phyloP scores from a whole-genome alignment of 2,113 vertebrate genomes.

The Cyphomyrus discorhynchus region DNA sequence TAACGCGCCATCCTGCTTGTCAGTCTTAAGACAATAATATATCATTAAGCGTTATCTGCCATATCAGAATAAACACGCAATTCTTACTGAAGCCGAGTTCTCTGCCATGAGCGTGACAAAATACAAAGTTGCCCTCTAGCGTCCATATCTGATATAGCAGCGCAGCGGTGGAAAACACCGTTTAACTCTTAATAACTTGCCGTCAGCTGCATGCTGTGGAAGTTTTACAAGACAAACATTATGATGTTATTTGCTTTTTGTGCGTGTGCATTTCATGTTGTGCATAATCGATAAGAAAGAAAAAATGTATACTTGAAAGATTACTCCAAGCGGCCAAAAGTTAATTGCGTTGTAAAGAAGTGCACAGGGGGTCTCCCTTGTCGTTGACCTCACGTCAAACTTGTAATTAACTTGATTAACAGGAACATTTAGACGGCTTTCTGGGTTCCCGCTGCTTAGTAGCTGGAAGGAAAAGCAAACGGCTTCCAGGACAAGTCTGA shows the following conservation, averaged over 20 bases:
- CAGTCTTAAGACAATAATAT: not conserved
- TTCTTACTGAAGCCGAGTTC: not conserved
- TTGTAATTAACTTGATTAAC: constrained; percentile 52
- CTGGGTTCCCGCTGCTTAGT: constrained; percentile 29
- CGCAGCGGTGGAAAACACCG: not conserved
- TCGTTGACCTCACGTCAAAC: constrained; percentile 42
- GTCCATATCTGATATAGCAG: constrained; percentile 5
- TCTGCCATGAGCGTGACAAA: not conserved
- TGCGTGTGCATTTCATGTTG: not conserved
- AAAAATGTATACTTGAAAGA: not conserved
- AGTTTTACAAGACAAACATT: not conserved
- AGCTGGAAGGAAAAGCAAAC: constrained; percentile 21
- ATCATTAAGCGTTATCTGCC: not conserved
- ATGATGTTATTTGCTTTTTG: not conserved
- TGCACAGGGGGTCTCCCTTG: constrained; percentile 26
- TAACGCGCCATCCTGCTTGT: not conserved
- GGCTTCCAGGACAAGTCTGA: constrained; percentile 37
- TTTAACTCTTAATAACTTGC: not conserved
- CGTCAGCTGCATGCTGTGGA: not conserved
- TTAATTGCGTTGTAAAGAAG: constrained; percentile 14
- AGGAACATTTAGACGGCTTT: constrained; percentile 34
- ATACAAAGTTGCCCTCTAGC: constrained; percentile 46
- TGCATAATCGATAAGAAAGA: not conserved
- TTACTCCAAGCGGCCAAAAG: not conserved
- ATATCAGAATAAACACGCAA: not conserved